Conservation (phyloP, 2,113 vertebrate species). For the Anhinga anhinga region DNA sequence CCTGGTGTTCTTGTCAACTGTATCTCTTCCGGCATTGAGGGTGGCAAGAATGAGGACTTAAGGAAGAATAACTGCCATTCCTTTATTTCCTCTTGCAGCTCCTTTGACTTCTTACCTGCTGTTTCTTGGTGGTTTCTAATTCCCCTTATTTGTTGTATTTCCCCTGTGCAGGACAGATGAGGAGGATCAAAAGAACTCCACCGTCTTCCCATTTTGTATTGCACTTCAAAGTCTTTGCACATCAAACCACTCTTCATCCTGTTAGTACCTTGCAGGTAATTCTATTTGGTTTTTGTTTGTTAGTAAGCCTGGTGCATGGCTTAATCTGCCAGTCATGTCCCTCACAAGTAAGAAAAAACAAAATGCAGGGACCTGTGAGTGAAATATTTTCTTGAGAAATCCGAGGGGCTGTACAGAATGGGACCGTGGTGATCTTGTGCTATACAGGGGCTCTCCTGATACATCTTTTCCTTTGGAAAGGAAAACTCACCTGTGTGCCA, state of each 20-base stretch:
- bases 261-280: not conserved
- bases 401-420: not conserved
- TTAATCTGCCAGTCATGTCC: not conserved
- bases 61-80: not conserved
- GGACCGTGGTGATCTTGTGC: not conserved
- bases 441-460: not conserved
- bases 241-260: not conserved
- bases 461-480: not conserved
- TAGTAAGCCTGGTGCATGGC: not conserved
- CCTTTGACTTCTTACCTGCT: not conserved
- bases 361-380: not conserved
- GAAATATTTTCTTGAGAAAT: not conserved
- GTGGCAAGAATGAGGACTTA: not conserved
- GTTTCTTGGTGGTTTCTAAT: not conserved
- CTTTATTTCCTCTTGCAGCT: not conserved
- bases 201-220: not conserved
- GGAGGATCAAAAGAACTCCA: not conserved
- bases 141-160: not conserved
- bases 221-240: not conserved
- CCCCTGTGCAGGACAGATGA: not conserved
- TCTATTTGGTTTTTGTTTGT: not conserved
- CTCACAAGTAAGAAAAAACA: rapidly evolving
- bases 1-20: not conserved
- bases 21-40: not conserved
- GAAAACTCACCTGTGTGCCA: not conserved